A percentile compares a stretch with the other conserved stretches of the same genome.
phyloP scores from a whole-genome alignment of 2,888 invertebrate species.

The Mellilla xanthometata region DNA sequence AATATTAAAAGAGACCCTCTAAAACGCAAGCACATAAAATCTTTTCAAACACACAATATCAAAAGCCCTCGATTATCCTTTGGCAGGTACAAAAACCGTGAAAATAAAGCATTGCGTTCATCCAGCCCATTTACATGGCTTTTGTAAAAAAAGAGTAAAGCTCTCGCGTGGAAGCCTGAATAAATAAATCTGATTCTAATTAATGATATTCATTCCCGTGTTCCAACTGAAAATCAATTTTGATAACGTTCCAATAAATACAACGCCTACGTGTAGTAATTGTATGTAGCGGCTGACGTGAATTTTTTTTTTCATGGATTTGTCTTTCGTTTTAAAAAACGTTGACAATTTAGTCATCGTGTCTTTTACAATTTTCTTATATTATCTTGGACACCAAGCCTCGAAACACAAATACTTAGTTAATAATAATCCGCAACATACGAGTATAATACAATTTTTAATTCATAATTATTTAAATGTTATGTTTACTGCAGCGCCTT shows the following conservation, averaged over 20 bases:
- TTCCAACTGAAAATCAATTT: slow-evolving; percentile 54
- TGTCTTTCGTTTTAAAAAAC: too few relatives aligned
- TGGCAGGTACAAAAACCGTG: slow-evolving; percentile 6
- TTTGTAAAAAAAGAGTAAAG: slow-evolving; percentile 17
- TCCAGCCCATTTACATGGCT: slow-evolving; percentile 17
- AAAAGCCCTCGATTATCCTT: slow-evolving; percentile 14
- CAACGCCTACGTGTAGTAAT: slow-evolving; percentile 10
- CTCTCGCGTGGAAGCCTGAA: slow-evolving; percentile 40
- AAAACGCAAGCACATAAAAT: slow-evolving; percentile 3
- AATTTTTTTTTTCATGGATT: too few relatives aligned
- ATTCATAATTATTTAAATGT: too few relatives aligned
- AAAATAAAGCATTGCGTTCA: slow-evolving; percentile 17
- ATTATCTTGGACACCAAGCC: too few relatives aligned
- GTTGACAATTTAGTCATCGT: too few relatives aligned
- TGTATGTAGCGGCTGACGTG: too few relatives aligned
- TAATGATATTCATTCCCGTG: slow-evolving; percentile 59
- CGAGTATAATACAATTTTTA: too few relatives aligned
- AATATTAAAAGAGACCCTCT: neutral
- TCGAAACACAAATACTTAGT: too few relatives aligned
- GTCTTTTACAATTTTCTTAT: too few relatives aligned
- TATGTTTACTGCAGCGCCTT: too few relatives aligned
- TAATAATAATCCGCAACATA: too few relatives aligned
- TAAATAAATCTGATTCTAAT: slow-evolving; percentile 58
- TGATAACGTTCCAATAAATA: slow-evolving; percentile 36
- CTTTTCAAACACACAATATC: slow-evolving; percentile 8